Conservation (phyloP, 2,797 vertebrate species). For the Rhinogobio ventralis region DNA sequence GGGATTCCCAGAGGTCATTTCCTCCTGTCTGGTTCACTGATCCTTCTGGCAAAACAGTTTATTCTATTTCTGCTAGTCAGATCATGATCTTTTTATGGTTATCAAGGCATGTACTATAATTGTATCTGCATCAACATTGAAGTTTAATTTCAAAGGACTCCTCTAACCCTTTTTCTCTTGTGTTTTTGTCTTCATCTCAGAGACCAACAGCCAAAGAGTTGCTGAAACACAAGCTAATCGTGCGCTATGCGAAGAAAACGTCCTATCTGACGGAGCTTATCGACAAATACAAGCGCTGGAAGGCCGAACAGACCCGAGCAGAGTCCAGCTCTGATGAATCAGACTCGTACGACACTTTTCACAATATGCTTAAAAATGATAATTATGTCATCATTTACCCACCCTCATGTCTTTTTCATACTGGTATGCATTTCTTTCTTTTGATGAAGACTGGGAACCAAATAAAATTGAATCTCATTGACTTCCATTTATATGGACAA, state of each 20-base stretch:
- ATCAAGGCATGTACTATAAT: not conserved
- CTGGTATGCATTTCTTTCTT: not conserved
- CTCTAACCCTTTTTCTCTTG: not conserved
- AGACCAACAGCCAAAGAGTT: conserved; percentile 97
- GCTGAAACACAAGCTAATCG: conserved; percentile 96
- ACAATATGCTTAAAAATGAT: not conserved
- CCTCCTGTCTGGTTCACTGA: not conserved
- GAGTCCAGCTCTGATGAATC: conserved; percentile 96
- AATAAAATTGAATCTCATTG: too few relatives aligned
- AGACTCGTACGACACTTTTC: conserved; percentile 83
- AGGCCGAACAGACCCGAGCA: conserved; percentile 88
- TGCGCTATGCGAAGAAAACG: conserved; percentile 94
- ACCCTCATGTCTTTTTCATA: not conserved
- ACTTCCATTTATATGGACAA: not conserved
- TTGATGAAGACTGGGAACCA: not conserved
- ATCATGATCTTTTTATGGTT: not conserved
- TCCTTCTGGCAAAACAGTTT: not conserved
- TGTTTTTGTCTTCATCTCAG: conserved; percentile 70
- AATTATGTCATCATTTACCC: not conserved
- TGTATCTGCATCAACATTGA: not conserved
- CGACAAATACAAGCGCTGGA: conserved; percentile 97
- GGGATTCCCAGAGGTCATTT: not conserved
- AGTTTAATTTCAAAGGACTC: not conserved
- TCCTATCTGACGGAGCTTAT: conserved; percentile 98
- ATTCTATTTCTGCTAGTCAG: not conserved